Base-by-base conservation (phyloP, 2,888 invertebrate species). In the Archips xylosteana region DNA sequence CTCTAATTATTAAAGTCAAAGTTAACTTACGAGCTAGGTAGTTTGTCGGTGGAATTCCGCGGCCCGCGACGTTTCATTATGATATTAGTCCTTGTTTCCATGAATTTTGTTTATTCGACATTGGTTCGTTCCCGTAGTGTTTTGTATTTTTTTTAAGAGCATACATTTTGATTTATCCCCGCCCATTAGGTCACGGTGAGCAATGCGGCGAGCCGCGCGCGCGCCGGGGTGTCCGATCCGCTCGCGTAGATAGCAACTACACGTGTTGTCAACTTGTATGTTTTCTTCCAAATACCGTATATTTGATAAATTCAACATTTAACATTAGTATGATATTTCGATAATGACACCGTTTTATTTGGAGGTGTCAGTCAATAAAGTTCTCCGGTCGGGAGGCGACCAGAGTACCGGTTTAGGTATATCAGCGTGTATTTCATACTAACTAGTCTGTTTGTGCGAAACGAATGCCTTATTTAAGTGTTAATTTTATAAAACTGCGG, bases 231-330 rank as follows among this genome's bases (percentile, higher is more conserved):
- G 91, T 81, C 92, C 88, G 94, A 94, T 94, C 88, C 89, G 83
- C 86, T 83, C 87, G 86, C 89, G 81, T 87, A 90, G 94, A 94
- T 94, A 94, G 86, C 90, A 82, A 85, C 86, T 91, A 94, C 94
- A 94, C 90, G 87, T 94, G 94, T 94, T 94, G 92, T 93, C 94
- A 92, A 92, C 91, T 94, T 93, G 94, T 94, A 93, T 87, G 90
- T 91, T 92, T 93, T 92, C 92, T 92, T 92, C 91, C 92, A 87
- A 94, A 92, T 92, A 91, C 83, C 85, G 82, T 87, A 88, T 86
- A 87, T 91, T 89, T 91, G 90, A 92, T 92, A 91, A 91, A 92
- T 92, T 90, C 86, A 81, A 89, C 89, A 88, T 90, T 88, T 86
- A 85, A 89, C 85, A 92, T 92, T 91, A 91, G 88, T 90, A 87